Conservation (phyloP, 2,888 invertebrate genomes). For the Epirrita christyi region DNA sequence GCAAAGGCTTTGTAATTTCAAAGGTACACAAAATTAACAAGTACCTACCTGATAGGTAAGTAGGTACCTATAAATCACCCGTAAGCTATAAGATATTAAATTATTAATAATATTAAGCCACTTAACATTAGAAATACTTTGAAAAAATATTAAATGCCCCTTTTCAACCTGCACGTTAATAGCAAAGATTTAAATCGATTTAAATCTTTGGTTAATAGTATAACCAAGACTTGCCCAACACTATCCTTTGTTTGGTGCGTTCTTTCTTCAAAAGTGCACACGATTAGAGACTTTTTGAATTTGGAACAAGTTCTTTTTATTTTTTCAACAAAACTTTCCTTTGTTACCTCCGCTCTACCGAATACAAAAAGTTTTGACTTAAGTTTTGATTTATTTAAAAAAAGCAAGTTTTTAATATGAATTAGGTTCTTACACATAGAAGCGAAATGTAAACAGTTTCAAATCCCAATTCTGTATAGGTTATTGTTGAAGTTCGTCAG, state of each 20-base stretch:
- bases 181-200: no score
- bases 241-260: conserved; percentile 7
- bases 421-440: not conserved
- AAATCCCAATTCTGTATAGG: conserved; percentile 28
- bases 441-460: conserved; percentile 25
- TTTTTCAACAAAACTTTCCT: not conserved
- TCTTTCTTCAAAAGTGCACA: conserved; percentile 4
- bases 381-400: no score
- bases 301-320: conserved; percentile 7
- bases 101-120: no score
- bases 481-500: conserved; percentile 36
- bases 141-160: no score
- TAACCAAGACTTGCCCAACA: not conserved
- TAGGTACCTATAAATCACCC: no score
- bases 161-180: no score
- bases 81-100: no score
- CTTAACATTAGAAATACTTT: no score
- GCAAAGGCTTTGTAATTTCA: not conserved
- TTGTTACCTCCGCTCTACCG: not conserved
- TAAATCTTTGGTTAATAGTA: no score
- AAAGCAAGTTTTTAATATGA: not conserved
- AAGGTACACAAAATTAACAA: not conserved
- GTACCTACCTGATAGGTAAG: no score
- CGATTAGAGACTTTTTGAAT: conserved; percentile 13
- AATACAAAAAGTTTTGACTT: not conserved